Conservation (phyloP, 2,888 invertebrate species). For the Agrotis clavis region DNA sequence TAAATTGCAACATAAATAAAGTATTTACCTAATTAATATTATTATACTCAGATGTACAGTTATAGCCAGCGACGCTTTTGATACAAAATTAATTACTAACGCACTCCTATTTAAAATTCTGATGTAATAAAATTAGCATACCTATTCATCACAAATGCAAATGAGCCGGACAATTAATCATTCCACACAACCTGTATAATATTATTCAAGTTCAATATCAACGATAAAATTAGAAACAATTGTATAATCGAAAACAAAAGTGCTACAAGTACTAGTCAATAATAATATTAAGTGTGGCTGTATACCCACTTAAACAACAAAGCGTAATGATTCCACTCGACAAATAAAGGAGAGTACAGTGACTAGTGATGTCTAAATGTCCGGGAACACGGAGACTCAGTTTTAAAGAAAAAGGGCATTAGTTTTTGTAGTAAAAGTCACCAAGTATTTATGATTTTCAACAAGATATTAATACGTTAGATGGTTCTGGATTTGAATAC, state of each 20-base stretch:
- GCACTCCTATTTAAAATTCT: slow-evolving; percentile 26
- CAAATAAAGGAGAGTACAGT: slow-evolving; percentile 77
- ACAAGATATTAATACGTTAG: neutral
- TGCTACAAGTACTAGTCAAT: slow-evolving; percentile 53
- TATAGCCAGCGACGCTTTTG: slow-evolving; percentile 10
- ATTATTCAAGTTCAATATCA: slow-evolving; percentile 44
- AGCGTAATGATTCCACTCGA: slow-evolving; percentile 80
- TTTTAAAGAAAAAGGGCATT: neutral
- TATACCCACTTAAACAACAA: slow-evolving; percentile 70
- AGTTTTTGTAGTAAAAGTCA: neutral
- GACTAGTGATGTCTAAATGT: slow-evolving; percentile 56
- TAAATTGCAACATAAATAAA: neutral
- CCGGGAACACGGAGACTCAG: slow-evolving; percentile 11
- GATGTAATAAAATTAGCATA: slow-evolving; percentile 36
- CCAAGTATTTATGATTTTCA: neutral
- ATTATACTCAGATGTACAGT: slow-evolving; percentile 12
- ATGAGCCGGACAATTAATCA: slow-evolving; percentile 50
- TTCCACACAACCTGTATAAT: slow-evolving; percentile 32
- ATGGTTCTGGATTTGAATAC: neutral
- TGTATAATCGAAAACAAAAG: slow-evolving; percentile 53
- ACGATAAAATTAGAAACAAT: slow-evolving; percentile 50
- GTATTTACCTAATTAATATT: neutral
- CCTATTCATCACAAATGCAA: slow-evolving; percentile 44
- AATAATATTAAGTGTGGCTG: slow-evolving; percentile 65
- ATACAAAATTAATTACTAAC: slow-evolving; percentile 27